Base-by-base conservation (phyloP, 2,888 invertebrate genomes). In the Aplocera efformata region DNA sequence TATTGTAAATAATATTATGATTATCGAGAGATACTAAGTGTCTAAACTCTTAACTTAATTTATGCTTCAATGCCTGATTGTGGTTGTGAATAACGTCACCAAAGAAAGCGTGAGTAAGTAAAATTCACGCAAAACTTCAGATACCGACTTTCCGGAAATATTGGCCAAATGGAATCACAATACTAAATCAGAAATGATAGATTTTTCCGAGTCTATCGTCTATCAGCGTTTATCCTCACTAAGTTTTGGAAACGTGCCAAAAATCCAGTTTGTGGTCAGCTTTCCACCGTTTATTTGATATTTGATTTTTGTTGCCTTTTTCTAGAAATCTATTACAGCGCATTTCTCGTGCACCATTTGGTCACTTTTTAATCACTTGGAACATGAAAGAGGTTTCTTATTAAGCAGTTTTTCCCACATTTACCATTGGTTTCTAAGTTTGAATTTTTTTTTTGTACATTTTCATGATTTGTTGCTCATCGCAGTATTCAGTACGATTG, bases 231-330 rank as follows among this genome's bases (percentile, higher is more conserved):
- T 55, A 55, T 63, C 45, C 45, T 32, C 48, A 42, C 48, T 44
- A 56, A 60, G 40, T 47, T 56, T 48, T 66, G 71, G 71, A 56
- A 63, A 41, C 51, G 52, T 42, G 50, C 66, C 66, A 68, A 63
- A 62, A 52, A 36, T 38, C 32, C 44, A 47, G 53, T 55, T 56
- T 58, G 56, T 50, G 63, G 61, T 61, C 55, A 63, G 44, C 43
- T 51, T 58, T 56, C 46, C 48, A 56, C 48, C 44, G 34, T 42
- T 50, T 51, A 60, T 58, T 58, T 57, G 42, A 48, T 62, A 59
- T 60, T 61, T 56, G 44, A 57, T 58, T 53, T 32, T 32, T 52
- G 56, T 57, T 52, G 26, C 21, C 20, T 37, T 40, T 17, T n/a
- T 8, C 10, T 23, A n/a, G 27, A 13, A 27, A 33, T 30, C 10